phyloP scores from a whole-genome alignment of 2,888 invertebrate genomes.

The Dicyrtoma fusca region DNA sequence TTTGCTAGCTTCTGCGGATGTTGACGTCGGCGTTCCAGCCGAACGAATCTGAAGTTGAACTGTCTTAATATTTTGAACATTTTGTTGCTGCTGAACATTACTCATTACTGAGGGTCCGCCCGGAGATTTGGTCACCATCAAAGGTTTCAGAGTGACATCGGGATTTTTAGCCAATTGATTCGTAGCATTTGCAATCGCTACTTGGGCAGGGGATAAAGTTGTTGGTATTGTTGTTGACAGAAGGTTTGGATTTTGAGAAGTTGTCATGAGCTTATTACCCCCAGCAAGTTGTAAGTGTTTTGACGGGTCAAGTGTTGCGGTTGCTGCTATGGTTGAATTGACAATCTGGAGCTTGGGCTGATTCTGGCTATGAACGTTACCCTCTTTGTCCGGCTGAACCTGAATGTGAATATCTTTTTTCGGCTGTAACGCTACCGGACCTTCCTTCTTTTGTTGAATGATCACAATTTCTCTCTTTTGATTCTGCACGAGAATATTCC shows the following conservation, averaged over 20 bases:
- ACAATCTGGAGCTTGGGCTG: too few species aligned
- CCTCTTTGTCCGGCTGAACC: too few species aligned
- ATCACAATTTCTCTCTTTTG: slow-evolving; percentile 13
- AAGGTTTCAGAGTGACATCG: slow-evolving; percentile 34
- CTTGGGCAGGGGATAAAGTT: slow-evolving; percentile 24
- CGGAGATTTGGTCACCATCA: neutral
- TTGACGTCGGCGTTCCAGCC: neutral
- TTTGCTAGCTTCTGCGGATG: neutral
- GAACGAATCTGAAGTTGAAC: slow-evolving; percentile 33
- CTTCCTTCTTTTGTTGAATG: slow-evolving; percentile 7
- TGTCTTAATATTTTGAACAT: slow-evolving; percentile 13
- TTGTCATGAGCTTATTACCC: neutral
- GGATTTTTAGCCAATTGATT: slow-evolving; percentile 38
- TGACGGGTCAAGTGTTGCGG: too few species aligned
- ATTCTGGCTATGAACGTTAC: too few species aligned
- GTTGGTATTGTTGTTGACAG: neutral
- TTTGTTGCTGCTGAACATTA: neutral
- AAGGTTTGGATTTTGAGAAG: neutral
- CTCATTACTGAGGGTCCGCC: neutral
- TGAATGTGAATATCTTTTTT: too few species aligned
- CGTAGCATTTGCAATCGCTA: slow-evolving; percentile 30
- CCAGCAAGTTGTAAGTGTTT: too few species aligned
- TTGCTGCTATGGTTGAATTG: too few species aligned
- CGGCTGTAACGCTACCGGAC: too few species aligned
- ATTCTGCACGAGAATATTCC: neutral